These are phyloP conservation scores for Heterotis niloticus DNA, from an alignment of 2,113 vertebrate species.

Conservation along the genomic window DNA sequence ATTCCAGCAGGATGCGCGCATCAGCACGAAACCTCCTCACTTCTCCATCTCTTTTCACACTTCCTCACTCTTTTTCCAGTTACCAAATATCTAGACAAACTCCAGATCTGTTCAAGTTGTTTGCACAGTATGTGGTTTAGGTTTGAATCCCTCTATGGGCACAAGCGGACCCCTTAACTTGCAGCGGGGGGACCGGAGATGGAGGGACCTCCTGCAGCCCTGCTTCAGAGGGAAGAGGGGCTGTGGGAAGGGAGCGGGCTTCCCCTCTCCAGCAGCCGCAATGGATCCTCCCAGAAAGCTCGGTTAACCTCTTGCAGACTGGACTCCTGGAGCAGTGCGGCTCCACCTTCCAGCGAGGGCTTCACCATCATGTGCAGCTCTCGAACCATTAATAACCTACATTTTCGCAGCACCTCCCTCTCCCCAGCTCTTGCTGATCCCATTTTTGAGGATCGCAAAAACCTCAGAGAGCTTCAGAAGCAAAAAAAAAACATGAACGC, in stretches of 20 bases:
- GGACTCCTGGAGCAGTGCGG: slow-evolving; percentile 30
- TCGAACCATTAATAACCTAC: not conserved
- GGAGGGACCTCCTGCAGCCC: slow-evolving; percentile 63
- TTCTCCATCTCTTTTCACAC: slow-evolving; percentile 54
- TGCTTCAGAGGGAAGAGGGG: slow-evolving; percentile 42
- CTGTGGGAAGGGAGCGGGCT: slow-evolving; percentile 48
- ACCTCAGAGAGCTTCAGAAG: too few species aligned
- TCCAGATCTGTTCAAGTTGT: slow-evolving; percentile 26
- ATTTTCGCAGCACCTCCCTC: not conserved
- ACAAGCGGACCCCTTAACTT: slow-evolving; percentile 46
- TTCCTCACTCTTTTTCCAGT: slow-evolving; percentile 14
- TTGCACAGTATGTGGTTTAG: slow-evolving; percentile 19
- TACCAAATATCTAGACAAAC: slow-evolving; percentile 8
- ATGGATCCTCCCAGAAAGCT: slow-evolving; percentile 52
- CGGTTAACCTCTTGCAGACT: slow-evolving; percentile 63
- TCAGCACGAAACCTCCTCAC: slow-evolving; percentile 48
- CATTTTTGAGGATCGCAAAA: too few species aligned
- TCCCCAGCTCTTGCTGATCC: too few species aligned
- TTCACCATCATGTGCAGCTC: too few species aligned
- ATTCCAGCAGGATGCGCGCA: slow-evolving; percentile 25
- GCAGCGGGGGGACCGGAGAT: slow-evolving; percentile 50
- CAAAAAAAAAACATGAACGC: too few species aligned
- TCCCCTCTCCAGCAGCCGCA: slow-evolving; percentile 44
- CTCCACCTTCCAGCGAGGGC: not conserved
- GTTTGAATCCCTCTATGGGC: slow-evolving; percentile 33